Evolutionary conservation across 2,113 vertebrate genomes (phyloP), one percentile per base, ranked within the genome.

Genomic region (Dipodomys stephensi): DNA sequence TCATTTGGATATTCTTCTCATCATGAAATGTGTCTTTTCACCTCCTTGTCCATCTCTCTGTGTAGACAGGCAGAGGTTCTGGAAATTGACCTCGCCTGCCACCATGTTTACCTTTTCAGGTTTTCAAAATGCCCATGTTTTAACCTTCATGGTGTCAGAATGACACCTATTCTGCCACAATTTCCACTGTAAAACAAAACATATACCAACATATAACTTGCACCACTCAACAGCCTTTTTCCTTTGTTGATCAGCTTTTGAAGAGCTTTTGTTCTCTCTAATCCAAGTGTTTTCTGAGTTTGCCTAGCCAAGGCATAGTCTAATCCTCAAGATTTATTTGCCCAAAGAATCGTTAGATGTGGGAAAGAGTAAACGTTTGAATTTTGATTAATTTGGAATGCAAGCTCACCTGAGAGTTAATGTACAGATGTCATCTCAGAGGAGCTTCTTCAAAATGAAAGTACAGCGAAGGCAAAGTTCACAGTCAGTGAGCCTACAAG

Each of bases 311-410:
- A 95, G 83, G 84, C 46, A 79, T 89, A 91, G 49, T 91, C 92
- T 94, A 87, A 95, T 93, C 84, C 92, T 68, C 9, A 88, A 79
- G 87, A 85, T 82, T 97, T 94, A 92, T 96, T 87, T 97, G 80
- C 78, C 83, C 62, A 82, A 93, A 93, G 81, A 96, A 78, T 93
- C 82, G 77, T 82, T 93, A 94, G 64, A 71, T 71, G 49, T 92
- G 30, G 46, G 68, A 87, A 95, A 93, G 83, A 78, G 16, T 62
- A 84, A 87, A 18, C 28, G 15, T 84, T 94, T 93, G 88, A 77
- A 83, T 92, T 92, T 95, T 96, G 90, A 96, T 93, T 92, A 94
- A 92, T 95, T 94, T 93, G 72, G 46, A 60, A 87, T 87, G 11
- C 57, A 92, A 67, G 77, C 78, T 87, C 87, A 85, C 65, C 80